phyloP scores from a whole-genome alignment of 2,888 invertebrate genomes.

The Enoplolaimus lenunculus region DNA sequence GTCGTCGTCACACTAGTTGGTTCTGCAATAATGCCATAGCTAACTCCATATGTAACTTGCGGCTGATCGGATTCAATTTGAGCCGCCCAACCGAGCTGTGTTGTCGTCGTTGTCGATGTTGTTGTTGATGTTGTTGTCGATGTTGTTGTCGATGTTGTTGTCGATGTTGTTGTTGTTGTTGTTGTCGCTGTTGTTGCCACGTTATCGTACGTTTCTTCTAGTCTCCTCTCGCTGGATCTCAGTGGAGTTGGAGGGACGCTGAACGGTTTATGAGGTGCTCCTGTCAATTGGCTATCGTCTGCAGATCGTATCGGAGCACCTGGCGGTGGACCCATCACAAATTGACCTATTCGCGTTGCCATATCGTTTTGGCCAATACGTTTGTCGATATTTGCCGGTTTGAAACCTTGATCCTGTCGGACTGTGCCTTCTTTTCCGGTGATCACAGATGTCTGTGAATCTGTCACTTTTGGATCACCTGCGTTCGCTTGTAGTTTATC shows the following conservation, averaged over 20 bases:
- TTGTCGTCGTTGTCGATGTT: too few species aligned
- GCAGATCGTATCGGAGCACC: not conserved
- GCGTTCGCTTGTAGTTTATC: not conserved
- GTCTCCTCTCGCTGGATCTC: too few species aligned
- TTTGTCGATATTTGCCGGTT: too few species aligned
- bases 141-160: too few species aligned
- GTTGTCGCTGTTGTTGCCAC: slow-evolving; percentile 7
- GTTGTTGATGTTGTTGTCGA: too few species aligned
- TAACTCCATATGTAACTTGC: slow-evolving; percentile 1
- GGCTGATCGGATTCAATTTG: not conserved
- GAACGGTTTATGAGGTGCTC: too few species aligned
- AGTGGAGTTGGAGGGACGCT: too few species aligned
- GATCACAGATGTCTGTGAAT: not conserved
- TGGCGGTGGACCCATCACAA: too few species aligned
- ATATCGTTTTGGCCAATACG: not conserved
- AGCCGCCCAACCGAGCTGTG: not conserved
- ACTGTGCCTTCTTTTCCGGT: not conserved
- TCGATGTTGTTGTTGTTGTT: slow-evolving; percentile 14
- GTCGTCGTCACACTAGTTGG: not conserved
- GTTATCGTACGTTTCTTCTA: not conserved
- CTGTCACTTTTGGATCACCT: not conserved
- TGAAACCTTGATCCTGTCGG: too few species aligned
- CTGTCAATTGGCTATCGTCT: too few species aligned
- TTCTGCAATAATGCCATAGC: not conserved
- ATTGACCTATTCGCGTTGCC: not conserved